Evolutionary conservation across 2,797 vertebrate genomes (phyloP).

Genomic region (Pipistrellus pipistrellus): DNA sequence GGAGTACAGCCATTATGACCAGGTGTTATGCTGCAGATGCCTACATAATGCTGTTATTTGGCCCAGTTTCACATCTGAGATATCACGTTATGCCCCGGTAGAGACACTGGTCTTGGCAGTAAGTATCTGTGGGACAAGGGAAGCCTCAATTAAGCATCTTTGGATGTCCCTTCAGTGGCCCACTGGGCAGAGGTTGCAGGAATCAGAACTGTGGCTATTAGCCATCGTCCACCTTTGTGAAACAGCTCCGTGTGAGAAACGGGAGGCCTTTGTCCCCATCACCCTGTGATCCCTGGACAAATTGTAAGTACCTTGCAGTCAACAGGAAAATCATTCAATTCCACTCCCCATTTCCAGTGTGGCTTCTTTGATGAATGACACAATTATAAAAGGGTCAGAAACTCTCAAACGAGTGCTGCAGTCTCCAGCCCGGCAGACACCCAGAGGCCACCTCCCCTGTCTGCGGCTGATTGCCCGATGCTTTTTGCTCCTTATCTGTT

Average conservation of each 20-base stretch:
- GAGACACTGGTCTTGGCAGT: background rate
- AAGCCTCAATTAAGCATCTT: background rate
- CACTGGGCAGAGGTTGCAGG: background rate
- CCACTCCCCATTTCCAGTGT: slow-evolving; percentile 77
- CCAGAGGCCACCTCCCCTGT: slow-evolving; percentile 57
- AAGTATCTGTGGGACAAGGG: background rate
- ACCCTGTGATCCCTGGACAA: slow-evolving; percentile 58
- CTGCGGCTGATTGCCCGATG: slow-evolving; percentile 48
- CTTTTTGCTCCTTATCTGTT: slow-evolving; percentile 60
- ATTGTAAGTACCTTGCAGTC: slow-evolving; percentile 76
- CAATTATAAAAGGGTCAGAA: slow-evolving; percentile 81
- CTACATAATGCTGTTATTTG: background rate
- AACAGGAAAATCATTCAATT: slow-evolving; percentile 74
- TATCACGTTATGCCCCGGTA: background rate
- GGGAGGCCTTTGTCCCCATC: slow-evolving; percentile 75
- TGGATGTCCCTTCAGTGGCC: background rate
- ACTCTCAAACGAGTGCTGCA: slow-evolving; percentile 59
- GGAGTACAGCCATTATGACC: background rate
- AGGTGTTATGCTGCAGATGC: background rate
- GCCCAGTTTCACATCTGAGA: background rate
- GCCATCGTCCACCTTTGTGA: background rate
- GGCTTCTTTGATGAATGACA: slow-evolving; percentile 82
- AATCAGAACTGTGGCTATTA: background rate
- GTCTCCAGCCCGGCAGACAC: slow-evolving; percentile 63
- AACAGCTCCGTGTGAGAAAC: slow-evolving; percentile 53